Conservation (phyloP, 1,140 invertebrate species). For the Penaeus indicus region DNA sequence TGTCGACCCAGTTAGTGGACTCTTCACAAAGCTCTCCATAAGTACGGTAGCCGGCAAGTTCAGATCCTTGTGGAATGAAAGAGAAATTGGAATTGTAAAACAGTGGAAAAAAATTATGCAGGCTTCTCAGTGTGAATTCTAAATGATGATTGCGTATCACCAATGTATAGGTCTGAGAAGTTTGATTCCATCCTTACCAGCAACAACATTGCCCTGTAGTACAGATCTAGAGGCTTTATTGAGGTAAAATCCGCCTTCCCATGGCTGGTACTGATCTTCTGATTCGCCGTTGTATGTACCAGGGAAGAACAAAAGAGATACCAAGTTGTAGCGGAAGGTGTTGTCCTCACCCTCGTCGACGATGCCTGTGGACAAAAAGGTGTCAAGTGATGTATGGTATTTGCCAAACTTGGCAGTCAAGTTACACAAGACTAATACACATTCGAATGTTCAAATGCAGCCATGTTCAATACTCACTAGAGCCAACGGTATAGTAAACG, state of each 20-base stretch:
- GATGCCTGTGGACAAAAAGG: constrained; percentile 19
- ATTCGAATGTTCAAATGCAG: too few relatives aligned
- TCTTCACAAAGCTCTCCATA: constrained; percentile 47
- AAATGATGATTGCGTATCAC: too few relatives aligned
- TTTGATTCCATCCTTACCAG: constrained; percentile 35
- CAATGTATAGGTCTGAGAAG: too few relatives aligned
- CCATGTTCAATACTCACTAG: constrained; percentile 33
- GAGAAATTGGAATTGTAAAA: too few relatives aligned
- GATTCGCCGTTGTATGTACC: constrained; percentile 43
- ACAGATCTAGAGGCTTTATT: constrained; percentile 40
- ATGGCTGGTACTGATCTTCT: constrained; percentile 41
- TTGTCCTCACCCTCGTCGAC: constrained; percentile 47
- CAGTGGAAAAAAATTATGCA: too few relatives aligned
- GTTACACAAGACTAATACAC: too few relatives aligned
- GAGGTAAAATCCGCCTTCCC: constrained; percentile 46
- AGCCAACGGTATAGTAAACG: constrained; percentile 53
- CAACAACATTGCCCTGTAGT: constrained; percentile 48
- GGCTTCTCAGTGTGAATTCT: too few relatives aligned
- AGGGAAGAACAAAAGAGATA: constrained; percentile 51
- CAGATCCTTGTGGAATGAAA: constrained; percentile 2
- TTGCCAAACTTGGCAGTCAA: too few relatives aligned
- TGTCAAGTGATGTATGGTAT: neutral
- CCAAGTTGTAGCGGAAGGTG: constrained; percentile 44
- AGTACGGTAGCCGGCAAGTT: constrained; percentile 39
- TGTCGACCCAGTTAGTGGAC: constrained; percentile 43